phyloP scores from a whole-genome alignment of 2,888 invertebrate species.

The Tetragnatha montana region DNA sequence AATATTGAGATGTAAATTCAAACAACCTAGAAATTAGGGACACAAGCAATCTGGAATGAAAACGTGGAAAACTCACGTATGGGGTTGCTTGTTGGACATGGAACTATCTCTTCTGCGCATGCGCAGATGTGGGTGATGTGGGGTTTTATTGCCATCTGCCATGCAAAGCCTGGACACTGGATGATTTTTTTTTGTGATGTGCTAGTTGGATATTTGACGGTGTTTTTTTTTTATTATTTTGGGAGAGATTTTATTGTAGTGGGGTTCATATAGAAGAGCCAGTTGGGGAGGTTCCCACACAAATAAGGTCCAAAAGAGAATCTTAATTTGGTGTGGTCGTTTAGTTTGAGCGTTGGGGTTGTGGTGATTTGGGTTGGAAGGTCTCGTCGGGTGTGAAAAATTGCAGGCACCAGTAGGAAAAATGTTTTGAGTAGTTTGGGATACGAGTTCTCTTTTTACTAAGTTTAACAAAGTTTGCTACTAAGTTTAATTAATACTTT shows the following conservation, averaged over 20 bases:
- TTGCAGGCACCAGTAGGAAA: too few species aligned
- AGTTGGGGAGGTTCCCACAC: constrained; percentile 37
- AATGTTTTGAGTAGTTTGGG: too few species aligned
- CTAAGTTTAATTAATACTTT: too few species aligned
- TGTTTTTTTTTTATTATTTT: constrained; percentile 29
- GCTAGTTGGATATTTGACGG: constrained; percentile 44
- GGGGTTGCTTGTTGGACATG: constrained; percentile 33
- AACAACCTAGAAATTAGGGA: constrained; percentile 5
- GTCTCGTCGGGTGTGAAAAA: too few species aligned
- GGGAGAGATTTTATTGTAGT: background rate
- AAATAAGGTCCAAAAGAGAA: constrained; percentile 33
- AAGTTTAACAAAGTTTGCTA: too few species aligned
- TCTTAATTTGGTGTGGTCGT: background rate
- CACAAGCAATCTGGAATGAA: constrained; percentile 35
- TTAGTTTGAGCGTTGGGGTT: background rate
- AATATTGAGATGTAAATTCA: constrained; percentile 48
- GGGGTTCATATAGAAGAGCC: too few species aligned
- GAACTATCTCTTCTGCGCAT: constrained; percentile 52
- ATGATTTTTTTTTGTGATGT: constrained; percentile 41
- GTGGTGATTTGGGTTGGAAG: too few species aligned
- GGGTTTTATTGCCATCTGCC: constrained; percentile 49
- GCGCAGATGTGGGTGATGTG: constrained; percentile 4
- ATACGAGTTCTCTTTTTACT: too few species aligned
- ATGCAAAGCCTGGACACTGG: constrained; percentile 28
- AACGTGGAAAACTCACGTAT: constrained; percentile 36